Evolutionary conservation across 1,140 invertebrate species (phyloP).

Genomic region (Zaprionus inermis): DNA sequence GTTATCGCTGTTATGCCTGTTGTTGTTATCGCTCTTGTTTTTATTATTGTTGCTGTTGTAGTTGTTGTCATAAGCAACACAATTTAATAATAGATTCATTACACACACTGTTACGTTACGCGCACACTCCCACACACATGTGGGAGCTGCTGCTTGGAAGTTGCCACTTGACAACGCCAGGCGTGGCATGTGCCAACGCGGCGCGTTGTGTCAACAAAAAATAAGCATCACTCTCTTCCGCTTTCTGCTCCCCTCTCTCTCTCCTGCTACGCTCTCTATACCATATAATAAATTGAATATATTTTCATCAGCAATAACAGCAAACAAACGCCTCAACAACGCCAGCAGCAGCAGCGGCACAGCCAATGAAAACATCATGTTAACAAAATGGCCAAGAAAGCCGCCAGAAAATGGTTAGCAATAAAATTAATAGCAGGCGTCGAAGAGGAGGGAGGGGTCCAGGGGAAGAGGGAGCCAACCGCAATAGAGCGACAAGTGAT

Average conservation of each 20-base stretch:
- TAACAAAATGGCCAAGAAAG: slow-evolving; percentile 66
- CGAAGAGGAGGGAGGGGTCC: neutral
- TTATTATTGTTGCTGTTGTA: slow-evolving; percentile 57
- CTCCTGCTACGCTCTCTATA: slow-evolving; percentile 50
- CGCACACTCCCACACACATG: slow-evolving; percentile 14
- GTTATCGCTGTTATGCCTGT: slow-evolving; percentile 40
- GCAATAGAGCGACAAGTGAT: slow-evolving; percentile 59
- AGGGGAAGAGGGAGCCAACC: neutral
- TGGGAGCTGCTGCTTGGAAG: neutral
- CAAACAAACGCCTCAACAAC: slow-evolving; percentile 63
- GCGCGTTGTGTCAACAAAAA: slow-evolving; percentile 74
- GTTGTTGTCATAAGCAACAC: slow-evolving; percentile 70
- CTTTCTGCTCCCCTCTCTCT: neutral
- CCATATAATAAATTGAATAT: slow-evolving; percentile 81
- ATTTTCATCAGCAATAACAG: slow-evolving; percentile 78
- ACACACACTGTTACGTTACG: slow-evolving; percentile 52
- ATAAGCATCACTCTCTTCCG: slow-evolving; percentile 58
- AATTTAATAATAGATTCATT: slow-evolving; percentile 83
- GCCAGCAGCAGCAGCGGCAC: slow-evolving; percentile 25
- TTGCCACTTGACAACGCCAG: slow-evolving; percentile 43
- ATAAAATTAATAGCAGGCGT: slow-evolving; percentile 46
- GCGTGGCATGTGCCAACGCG: slow-evolving; percentile 47
- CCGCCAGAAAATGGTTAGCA: slow-evolving; percentile 40
- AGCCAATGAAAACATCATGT: slow-evolving; percentile 67
- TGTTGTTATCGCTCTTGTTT: slow-evolving; percentile 32